Conservation (phyloP, 2,888 invertebrate genomes). For the Boloria euphrosyne region DNA sequence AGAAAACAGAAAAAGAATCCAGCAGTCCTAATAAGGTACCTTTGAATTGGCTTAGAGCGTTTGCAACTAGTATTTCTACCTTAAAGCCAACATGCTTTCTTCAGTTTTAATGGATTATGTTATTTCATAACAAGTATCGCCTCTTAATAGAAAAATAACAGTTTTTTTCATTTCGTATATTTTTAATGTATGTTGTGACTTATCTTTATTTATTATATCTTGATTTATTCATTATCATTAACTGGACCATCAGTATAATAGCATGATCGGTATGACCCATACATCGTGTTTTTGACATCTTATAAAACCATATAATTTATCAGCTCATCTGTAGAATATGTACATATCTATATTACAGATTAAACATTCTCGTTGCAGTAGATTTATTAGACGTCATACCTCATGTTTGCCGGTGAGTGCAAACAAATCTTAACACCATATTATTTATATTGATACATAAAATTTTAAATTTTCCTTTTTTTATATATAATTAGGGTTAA, state of each 20-base stretch:
- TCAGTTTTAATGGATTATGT: slow-evolving; percentile 37
- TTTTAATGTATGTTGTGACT: slow-evolving; percentile 43
- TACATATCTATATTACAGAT: slow-evolving; percentile 68
- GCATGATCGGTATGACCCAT: slow-evolving; percentile 23
- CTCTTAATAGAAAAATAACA: slow-evolving; percentile 4
- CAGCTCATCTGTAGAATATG: slow-evolving; percentile 32
- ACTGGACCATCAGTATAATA: background rate
- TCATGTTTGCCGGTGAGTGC: slow-evolving; percentile 75
- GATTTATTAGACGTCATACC: slow-evolving; percentile 67
- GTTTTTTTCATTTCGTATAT: slow-evolving; percentile 22
- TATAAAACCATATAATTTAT: background rate
- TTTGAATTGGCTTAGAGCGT: slow-evolving; percentile 55
- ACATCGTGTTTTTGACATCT: slow-evolving; percentile 10
- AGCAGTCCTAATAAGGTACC: slow-evolving; percentile 88
- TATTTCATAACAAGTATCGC: slow-evolving; percentile 17
- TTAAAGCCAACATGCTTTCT: slow-evolving; percentile 33
- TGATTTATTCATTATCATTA: slow-evolving; percentile 12
- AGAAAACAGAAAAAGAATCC: slow-evolving; percentile 88
- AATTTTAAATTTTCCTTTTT: too few species aligned
- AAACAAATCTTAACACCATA: slow-evolving; percentile 48
- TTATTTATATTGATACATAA: slow-evolving; percentile 9
- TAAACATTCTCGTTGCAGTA: slow-evolving; percentile 73
- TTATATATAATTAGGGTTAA: too few species aligned
- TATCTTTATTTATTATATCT: slow-evolving; percentile 7
- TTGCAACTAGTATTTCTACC: slow-evolving; percentile 45